A percentile compares a stretch with the other conserved stretches of the same genome.
Evolutionary conservation across 1,140 invertebrate genomes (phyloP).

Genomic region (Anagrus nilaparvatae): DNA sequence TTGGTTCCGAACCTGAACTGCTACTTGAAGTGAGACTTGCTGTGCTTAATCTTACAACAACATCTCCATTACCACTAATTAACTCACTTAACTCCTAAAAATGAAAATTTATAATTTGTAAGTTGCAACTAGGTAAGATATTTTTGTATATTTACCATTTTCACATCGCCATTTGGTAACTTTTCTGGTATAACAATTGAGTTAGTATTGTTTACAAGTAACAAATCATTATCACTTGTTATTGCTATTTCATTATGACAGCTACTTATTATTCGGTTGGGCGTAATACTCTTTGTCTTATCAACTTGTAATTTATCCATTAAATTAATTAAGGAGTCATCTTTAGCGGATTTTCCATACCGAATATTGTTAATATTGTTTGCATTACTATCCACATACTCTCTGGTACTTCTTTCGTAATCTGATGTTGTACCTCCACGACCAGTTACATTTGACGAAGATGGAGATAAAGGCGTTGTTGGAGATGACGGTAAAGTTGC

Average conservation of each 20-base stretch:
- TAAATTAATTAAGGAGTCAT: conserved; percentile 29
- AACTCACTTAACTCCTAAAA: conserved; percentile 8
- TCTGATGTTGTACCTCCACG: conserved; percentile 33
- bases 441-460: conserved; percentile 31
- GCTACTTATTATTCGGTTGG: too few species aligned
- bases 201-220: too few species aligned
- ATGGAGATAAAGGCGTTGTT: conserved; percentile 23
- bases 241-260: too few species aligned
- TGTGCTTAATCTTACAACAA: conserved; percentile 37
- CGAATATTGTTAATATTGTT: conserved; percentile 31
- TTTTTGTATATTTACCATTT: too few species aligned
- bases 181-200: too few species aligned
- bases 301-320: conserved; percentile 35
- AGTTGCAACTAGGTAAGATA: too few species aligned
- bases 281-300: conserved; percentile 24
- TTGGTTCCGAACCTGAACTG: conserved; percentile 35
- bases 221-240: too few species aligned
- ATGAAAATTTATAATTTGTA: neutral
- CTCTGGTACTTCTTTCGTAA: conserved; percentile 34
- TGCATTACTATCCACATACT: conserved; percentile 43
- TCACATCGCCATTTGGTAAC: conserved; percentile 27
- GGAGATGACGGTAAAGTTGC: conserved; percentile 26
- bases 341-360: conserved; percentile 22
- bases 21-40: conserved; percentile 43
- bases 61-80: conserved; percentile 15